These are phyloP conservation scores for Choreutis nemorana DNA, from an alignment of 2,888 invertebrate species.

Conservation along the genomic window DNA sequence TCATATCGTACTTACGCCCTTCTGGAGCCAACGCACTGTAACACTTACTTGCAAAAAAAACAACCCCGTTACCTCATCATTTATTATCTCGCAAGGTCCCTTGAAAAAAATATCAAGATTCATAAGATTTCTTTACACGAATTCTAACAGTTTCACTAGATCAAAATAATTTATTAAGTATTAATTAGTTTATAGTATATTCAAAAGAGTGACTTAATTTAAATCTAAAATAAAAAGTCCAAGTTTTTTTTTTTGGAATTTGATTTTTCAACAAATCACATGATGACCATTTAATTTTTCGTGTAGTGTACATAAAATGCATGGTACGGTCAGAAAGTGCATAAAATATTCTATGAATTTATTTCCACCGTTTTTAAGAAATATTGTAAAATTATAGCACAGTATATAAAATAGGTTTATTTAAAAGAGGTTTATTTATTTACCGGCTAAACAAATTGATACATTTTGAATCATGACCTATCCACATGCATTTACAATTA, in stretches of 20 bases:
- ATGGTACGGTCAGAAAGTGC: slow-evolving; percentile 61
- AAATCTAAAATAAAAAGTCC: neutral
- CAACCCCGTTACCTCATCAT: neutral
- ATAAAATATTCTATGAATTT: slow-evolving; percentile 64
- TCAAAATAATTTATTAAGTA: neutral
- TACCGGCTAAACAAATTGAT: no score
- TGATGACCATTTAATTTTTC: slow-evolving; percentile 18
- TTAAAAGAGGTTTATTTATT: no score
- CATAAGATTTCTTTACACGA: slow-evolving; percentile 5
- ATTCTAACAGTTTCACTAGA: neutral
- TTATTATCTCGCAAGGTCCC: neutral
- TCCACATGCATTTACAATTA: no score
- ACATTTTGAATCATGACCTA: no score
- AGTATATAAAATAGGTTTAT: no score
- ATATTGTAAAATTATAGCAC: neutral
- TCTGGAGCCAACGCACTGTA: slow-evolving; percentile 34
- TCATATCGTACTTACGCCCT: slow-evolving; percentile 64
- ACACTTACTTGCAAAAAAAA: slow-evolving; percentile 23
- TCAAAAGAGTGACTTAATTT: slow-evolving; percentile 1
- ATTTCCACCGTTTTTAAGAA: slow-evolving; percentile 18
- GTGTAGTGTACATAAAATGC: slow-evolving; percentile 34
- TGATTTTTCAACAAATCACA: neutral
- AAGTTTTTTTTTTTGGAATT: neutral
- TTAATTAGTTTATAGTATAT: neutral
- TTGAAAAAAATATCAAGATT: neutral